Conservation (phyloP, 2,797 vertebrate species). For the Heteromormyrus szaboi region DNA sequence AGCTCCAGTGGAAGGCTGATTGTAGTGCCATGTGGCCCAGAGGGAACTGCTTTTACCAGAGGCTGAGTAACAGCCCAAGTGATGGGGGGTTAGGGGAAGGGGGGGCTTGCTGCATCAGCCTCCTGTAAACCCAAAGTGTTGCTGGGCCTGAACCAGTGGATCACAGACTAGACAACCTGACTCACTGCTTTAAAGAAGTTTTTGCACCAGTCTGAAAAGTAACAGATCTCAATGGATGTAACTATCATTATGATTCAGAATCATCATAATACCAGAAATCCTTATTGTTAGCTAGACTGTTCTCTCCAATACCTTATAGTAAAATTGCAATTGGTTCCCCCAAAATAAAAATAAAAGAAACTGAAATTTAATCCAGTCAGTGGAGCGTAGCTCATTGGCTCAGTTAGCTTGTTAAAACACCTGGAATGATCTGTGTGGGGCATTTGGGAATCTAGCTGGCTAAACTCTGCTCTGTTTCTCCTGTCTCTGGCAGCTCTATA, state of each 20-base stretch:
- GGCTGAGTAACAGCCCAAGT: neutral
- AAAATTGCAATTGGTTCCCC: neutral
- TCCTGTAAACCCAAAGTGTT: neutral
- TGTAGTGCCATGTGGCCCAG: neutral
- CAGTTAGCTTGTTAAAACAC: neutral
- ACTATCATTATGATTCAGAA: neutral
- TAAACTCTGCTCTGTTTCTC: neutral
- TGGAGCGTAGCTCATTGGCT: neutral
- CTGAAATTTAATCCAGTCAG: neutral
- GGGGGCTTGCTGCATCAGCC: neutral
- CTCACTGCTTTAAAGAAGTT: neutral
- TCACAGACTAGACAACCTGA: neutral
- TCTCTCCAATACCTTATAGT: neutral
- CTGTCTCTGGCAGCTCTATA: constrained; percentile 71
- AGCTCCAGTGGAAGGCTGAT: neutral
- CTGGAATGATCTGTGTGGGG: neutral
- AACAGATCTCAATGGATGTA: neutral
- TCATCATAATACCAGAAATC: neutral
- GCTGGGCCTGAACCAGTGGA: neutral
- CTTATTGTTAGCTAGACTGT: neutral
- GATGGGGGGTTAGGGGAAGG: neutral
- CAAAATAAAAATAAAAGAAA: neutral
- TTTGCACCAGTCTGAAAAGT: neutral
- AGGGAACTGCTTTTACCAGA: neutral
- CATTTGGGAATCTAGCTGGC: neutral